Evolutionary conservation across 2,888 invertebrate species (phyloP), one percentile per base, ranked within the genome.

Genomic region (Koerneria pararmatus): DNA sequence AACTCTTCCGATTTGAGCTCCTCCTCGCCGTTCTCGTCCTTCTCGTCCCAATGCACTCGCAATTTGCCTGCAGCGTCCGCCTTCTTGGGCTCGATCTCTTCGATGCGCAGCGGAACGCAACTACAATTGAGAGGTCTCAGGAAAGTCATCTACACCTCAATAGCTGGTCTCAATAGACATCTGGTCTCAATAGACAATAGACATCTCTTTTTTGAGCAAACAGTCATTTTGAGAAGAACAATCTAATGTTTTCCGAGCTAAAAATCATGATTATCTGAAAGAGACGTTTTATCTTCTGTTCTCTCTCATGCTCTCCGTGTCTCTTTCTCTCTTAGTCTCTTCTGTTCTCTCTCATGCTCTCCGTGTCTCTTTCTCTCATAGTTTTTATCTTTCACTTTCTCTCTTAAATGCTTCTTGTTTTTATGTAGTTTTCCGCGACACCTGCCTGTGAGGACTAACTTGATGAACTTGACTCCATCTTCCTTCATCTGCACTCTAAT

Each of bases 351-450:
- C n/a, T n/a, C n/a, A n/a, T n/a, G n/a, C n/a, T n/a, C n/a, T n/a
- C n/a, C n/a, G n/a, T n/a, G n/a, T n/a, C n/a, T n/a, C n/a, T n/a
- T 19, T 41, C 41, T 41, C 53, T 61, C 78, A 78, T 0, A 82
- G 84, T 1, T 84, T 85, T 15, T 87, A 87, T 69, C 74, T 51
- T 66, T 71, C 60, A 11, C 41, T 34, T 2, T 85, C 85, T 15
- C 85, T 85, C 27, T 71, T 69, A 11, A 84, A 85, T 8, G 81
- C 83, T 69, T 84, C 80, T 1, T 69, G 85, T 75, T 91, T 91
- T 83, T 90, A 90, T 3, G 93, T 11, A 6, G 22, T 8, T 29
- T 15, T 8, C 27, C 8, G 4, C 56, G 11, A 19, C 24, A 19
- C 11, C 56, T n/a, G 11, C n/a, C 11, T n/a, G 6, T 5, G 19